Evolutionary conservation across 2,797 vertebrate genomes (phyloP), one percentile per base, ranked within the genome.

Genomic region (Semaprochilodus insignis): DNA sequence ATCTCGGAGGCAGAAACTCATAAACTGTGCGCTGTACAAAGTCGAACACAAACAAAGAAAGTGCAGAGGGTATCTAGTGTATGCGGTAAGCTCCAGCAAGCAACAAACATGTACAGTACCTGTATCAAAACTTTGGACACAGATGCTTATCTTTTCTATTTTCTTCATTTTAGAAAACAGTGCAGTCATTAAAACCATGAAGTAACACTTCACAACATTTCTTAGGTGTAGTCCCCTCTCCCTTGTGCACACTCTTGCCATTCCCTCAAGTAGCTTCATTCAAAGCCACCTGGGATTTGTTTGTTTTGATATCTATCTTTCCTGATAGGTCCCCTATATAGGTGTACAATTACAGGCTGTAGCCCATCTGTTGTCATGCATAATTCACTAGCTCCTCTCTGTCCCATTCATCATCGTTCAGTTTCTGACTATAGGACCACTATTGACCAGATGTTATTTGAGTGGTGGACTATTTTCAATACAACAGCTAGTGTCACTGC

Each of bases 321-420:
- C 17, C 31, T 66, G 34, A 36, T 67, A 40, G 34, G 65, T 67
- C 19, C 21, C 7, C 34, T 67, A 21, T 40, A 40, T 19, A 40
- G 65, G 34, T 11, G 3, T 19, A 67, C 65, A 40, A 13, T 31
- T 67, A 36, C 34, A 40, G 17, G 34, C 65, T 36, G 34, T 40
- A 40, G 65, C 21, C 34, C 34, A 67, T 67, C 65, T 67, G 65
- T 67, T 67, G 65, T 40, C 31, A 67, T 66, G 63, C 27, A 36
- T 36, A 66, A 36, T 66, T 34, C 17, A 16, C 16, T 16, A 66
- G 65, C 65, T 36, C 34, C 7, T 34, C 65, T 40, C 34, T 10
- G 34, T 21, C 34, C 63, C 6, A 17, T 67, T 67, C 19, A 11
- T 40, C 65, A 40, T 8, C 2, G 19, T 67, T 67, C 65, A 40